Evolutionary conservation across 1,140 invertebrate genomes (phyloP), one percentile per base, ranked within the genome.

Genomic region (Lepidostoma basale): DNA sequence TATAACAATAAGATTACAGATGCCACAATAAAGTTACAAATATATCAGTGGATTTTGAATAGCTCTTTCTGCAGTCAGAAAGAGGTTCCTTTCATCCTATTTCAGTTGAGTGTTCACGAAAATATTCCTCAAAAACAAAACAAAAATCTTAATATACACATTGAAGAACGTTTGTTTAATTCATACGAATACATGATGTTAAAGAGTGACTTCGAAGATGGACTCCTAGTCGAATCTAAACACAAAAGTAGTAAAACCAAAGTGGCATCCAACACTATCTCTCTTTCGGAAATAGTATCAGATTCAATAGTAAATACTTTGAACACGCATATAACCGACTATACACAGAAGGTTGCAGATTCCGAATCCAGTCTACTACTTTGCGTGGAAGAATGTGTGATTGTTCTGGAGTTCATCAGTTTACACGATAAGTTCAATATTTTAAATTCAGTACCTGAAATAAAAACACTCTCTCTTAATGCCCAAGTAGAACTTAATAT

Each of bases 141-240:
- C 23, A 52, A 36, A 20, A 68, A 30, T 45, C 16, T 72, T 67
- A 36, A 26, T 14, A 22, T n/a, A 54, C 58, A 25, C 64, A 20
- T 79, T 81, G 69, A 70, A 80, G 78, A 77, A 75, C 75, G 68
- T 77, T 76, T 45, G 56, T 81, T 80, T 45, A 60, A 74, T 59
- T 75, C 70, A 1, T 72, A 74, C 10, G 78, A 81, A 58, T 75
- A 73, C 52, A 75, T 72, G 63, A 77, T 78, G 52, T 68, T 81
- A 23, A 78, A 78, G 42, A 77, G 74, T 70, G 76, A 78, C 72
- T 80, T 80, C 69, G 76, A 80, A 70, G 72, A 74, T 39, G 68
- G 74, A 4, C 42, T 70, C 14, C 26, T 65, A 26, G 68, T 45
- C 47, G 28, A 66, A 67, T 28, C 52, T 16, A 45, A 44, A 44